phyloP scores from a whole-genome alignment of 1,140 invertebrate species.

The Dryas iulia region DNA sequence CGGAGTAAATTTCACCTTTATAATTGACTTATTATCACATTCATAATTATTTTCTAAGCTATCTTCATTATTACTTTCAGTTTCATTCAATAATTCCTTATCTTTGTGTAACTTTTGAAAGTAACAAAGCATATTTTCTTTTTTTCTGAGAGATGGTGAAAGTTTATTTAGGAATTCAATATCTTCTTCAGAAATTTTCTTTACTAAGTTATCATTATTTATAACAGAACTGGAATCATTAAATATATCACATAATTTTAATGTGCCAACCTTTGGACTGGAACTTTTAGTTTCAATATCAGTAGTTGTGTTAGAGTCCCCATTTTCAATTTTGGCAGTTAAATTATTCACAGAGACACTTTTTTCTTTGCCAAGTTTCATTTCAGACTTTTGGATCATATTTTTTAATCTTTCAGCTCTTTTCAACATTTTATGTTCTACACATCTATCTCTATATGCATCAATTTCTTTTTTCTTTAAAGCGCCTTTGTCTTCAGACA shows the following conservation, averaged over 20 bases:
- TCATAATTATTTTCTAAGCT: neutral
- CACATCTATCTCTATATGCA: conserved; percentile 75
- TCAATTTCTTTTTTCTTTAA: conserved; percentile 80
- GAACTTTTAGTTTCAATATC: neutral
- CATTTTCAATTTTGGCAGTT: neutral
- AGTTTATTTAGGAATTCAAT: conserved; percentile 69
- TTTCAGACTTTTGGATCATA: conserved; percentile 55
- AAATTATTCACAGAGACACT: neutral
- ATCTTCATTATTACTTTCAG: conserved; percentile 23
- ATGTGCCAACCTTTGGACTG: conserved; percentile 1
- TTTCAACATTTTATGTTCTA: conserved; percentile 80
- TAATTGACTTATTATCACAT: conserved; percentile 24
- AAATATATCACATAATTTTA: conserved; percentile 53
- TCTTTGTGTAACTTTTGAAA: conserved; percentile 71
- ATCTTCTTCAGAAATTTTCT: conserved; percentile 55
- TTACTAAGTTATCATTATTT: conserved; percentile 23
- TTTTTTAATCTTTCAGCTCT: conserved; percentile 80
- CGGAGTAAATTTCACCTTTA: conserved; percentile 59
- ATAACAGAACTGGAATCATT: conserved; percentile 33
- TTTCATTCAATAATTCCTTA: conserved; percentile 31
- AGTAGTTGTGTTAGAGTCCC: neutral
- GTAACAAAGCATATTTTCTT: conserved; percentile 81
- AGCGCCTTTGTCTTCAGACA: conserved; percentile 81
- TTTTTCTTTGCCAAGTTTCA: conserved; percentile 28
- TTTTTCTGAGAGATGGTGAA: conserved; percentile 80